phyloP scores from a whole-genome alignment of 1,140 invertebrate species.

The Macrotrachela quadricornifera region DNA sequence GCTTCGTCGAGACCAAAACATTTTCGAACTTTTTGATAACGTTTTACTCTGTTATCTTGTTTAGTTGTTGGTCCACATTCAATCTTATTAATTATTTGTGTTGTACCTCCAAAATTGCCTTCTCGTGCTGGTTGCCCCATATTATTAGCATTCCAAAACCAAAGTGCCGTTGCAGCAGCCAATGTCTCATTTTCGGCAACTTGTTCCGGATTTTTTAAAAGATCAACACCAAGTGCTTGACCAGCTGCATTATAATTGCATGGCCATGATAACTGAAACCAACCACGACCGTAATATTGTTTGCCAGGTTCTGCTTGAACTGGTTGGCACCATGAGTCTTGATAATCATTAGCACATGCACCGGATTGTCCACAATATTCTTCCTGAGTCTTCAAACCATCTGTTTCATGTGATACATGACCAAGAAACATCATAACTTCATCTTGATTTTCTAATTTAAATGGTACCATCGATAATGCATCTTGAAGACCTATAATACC shows the following conservation, averaged over 20 bases:
- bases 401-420: conserved; percentile 1
- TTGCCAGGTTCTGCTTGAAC: not conserved
- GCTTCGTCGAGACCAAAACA: too few species aligned
- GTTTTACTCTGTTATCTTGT: too few species aligned
- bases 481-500: too few species aligned
- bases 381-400: not conserved
- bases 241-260: conserved; percentile 1
- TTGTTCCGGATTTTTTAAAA: conserved; percentile 3
- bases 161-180: not conserved
- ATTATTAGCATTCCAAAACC: conserved; percentile 1
- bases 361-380: not conserved
- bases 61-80: too few species aligned
- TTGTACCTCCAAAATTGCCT: conserved; percentile 1
- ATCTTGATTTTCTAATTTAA: too few species aligned
- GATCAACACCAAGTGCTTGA: not conserved
- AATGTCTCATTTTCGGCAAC: not conserved
- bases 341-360: not conserved
- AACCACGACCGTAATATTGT: conserved; percentile 2
- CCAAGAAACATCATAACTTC: conserved; percentile 1
- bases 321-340: not conserved
- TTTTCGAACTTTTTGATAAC: too few species aligned
- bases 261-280: conserved; percentile 3
- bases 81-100: not conserved
- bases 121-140: not conserved
- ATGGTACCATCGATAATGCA: too few species aligned